These are phyloP conservation scores for Goniozus legneri DNA, from an alignment of 1,140 invertebrate species.

Conservation along the genomic window DNA sequence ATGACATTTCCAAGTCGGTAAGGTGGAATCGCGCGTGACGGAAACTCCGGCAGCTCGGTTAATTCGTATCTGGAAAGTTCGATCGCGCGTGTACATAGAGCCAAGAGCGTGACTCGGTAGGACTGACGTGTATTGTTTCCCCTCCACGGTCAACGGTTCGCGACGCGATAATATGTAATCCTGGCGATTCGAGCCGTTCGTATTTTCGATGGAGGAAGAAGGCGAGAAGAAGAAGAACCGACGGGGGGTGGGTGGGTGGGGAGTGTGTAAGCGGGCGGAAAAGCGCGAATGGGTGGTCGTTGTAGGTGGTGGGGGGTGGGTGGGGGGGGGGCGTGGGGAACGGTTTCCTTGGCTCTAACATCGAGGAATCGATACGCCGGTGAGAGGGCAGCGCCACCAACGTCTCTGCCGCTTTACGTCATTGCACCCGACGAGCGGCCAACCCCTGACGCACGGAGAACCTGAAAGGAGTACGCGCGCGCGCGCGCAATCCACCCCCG, in stretches of 20 bases:
- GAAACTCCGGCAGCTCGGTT: constrained; percentile 53
- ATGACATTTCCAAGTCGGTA: constrained; percentile 46
- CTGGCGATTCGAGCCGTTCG: no score
- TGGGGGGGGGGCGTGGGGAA: constrained; percentile 21
- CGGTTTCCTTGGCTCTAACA: constrained; percentile 37
- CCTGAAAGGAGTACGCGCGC: no score
- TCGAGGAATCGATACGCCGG: constrained; percentile 44
- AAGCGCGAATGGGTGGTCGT: constrained; percentile 16
- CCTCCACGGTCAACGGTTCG: no score
- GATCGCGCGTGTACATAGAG: constrained; percentile 24
- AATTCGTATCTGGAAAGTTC: constrained; percentile 54
- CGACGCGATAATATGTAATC: no score
- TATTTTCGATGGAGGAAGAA: constrained; percentile 1
- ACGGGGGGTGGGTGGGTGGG: constrained; percentile 10
- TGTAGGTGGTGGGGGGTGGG: constrained; percentile 14
- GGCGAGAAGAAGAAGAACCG: constrained; percentile 23
- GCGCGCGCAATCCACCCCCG: no score
- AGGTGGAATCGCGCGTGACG: constrained; percentile 35
- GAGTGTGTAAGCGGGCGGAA: constrained; percentile 18
- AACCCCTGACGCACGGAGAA: no score
- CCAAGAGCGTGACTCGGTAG: no score
- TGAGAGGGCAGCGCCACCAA: constrained; percentile 50
- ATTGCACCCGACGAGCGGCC: constrained; percentile 38
- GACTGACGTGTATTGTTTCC: no score
- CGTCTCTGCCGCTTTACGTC: constrained; percentile 45